These are phyloP conservation scores for Oncorhynchus kisutch DNA, from an alignment of 2,113 vertebrate species.

Conservation along the genomic window DNA sequence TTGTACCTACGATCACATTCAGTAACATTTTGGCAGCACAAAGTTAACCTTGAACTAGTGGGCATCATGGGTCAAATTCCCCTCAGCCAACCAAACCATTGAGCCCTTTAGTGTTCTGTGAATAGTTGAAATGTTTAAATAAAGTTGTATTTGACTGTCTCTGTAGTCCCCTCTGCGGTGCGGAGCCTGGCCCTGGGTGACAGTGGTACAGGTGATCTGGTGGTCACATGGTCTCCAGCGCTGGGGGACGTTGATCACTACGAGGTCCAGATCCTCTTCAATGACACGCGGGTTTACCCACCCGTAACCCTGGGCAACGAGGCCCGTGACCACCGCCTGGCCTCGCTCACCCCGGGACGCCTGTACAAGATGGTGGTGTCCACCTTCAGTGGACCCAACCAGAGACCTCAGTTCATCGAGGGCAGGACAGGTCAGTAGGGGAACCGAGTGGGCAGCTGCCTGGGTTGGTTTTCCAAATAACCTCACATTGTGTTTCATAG, in stretches of 20 bases:
- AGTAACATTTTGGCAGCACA: no score
- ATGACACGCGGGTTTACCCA: conserved; percentile 88
- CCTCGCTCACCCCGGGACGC: conserved; percentile 84
- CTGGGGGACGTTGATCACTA: conserved; percentile 91
- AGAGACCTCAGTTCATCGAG: conserved; percentile 82
- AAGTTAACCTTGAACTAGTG: no score
- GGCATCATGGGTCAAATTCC: no score
- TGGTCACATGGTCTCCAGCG: conserved; percentile 83
- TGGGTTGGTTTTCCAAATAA: no score
- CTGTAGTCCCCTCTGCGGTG: conserved; percentile 84
- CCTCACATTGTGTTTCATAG: no score
- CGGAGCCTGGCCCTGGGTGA: conserved; percentile 74
- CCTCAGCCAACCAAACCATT: no score
- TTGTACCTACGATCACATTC: no score
- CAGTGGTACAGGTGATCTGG: conserved; percentile 77
- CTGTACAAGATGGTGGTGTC: conserved; percentile 94
- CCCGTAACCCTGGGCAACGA: conserved; percentile 79
- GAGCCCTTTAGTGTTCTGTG: no score
- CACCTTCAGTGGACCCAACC: conserved; percentile 86
- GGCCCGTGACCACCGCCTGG: conserved; percentile 73
- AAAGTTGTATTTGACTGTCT: neutral
- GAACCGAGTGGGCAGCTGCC: no score
- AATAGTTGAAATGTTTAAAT: no score
- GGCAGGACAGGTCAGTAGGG: conserved; percentile 78
- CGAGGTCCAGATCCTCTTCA: conserved; percentile 88